Evolutionary conservation across 2,797 vertebrate species (phyloP).

Genomic region (Gadopsis bispinosus): DNA sequence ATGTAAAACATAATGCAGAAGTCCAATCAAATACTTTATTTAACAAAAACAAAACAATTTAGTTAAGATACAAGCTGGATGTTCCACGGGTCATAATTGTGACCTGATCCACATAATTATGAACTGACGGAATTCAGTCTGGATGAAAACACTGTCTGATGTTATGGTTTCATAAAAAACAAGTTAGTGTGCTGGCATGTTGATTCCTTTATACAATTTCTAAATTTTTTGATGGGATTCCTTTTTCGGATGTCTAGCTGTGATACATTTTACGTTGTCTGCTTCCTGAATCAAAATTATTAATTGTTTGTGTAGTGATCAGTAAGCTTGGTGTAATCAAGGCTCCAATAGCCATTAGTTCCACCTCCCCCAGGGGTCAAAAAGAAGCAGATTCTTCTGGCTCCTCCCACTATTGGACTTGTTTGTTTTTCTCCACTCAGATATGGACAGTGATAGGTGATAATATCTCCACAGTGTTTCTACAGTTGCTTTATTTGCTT

Average conservation of each 20-base stretch:
- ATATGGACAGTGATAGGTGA: constrained; percentile 44
- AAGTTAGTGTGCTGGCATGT: not conserved
- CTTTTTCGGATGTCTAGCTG: not conserved
- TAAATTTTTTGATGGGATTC: not conserved
- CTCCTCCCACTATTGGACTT: constrained; percentile 21
- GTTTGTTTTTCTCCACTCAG: constrained; percentile 53
- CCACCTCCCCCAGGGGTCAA: constrained; percentile 37
- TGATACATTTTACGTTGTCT: not conserved
- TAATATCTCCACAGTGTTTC: constrained; percentile 34
- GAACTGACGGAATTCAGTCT: not conserved
- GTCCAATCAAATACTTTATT: not conserved
- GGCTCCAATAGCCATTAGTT: constrained; percentile 26
- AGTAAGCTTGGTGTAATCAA: constrained; percentile 33
- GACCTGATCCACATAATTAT: constrained; percentile 1
- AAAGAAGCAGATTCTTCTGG: constrained; percentile 31
- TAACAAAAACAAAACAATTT: not conserved
- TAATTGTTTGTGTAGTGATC: constrained; percentile 13
- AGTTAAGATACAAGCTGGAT: not conserved
- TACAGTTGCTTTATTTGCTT: constrained; percentile 17
- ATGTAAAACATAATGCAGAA: constrained; percentile 10
- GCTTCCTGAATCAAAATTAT: not conserved
- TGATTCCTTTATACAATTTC: not conserved
- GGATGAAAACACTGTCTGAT: constrained; percentile 14
- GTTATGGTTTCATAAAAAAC: not conserved
- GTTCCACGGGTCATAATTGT: not conserved